Base-by-base conservation (phyloP, 2,797 vertebrate species). In the Cryptoprocta ferox region DNA sequence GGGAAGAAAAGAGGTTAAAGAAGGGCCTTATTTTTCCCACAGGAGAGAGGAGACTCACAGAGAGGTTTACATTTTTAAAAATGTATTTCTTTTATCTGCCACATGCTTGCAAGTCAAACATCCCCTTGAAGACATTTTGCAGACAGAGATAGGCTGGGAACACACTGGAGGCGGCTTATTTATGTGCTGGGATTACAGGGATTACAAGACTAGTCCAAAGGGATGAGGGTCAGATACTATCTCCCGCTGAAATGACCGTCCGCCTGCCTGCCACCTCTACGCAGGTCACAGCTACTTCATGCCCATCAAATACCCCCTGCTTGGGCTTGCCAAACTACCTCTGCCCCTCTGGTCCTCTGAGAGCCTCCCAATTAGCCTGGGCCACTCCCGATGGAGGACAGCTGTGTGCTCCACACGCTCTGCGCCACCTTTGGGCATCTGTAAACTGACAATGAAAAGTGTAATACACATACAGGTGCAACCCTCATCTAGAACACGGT, bases 21-120 rank as follows among this genome's bases (percentile, higher is more conserved):
- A 80, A 96, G 97, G 87, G 97, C 95, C 85, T 68, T 97, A 32
- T 66, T 96, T 96, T 96, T 81, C 96, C 81, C 63, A 24, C 70
- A 42, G 50, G 96, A 97, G 73, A 96, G 70, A 76, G 84, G 68
- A 95, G 79, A 93, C 84, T 97, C 95, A 75, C 14, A 21, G 83
- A 95, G 95, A 97, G 59, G 97, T 97, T 97, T 98, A 97, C 94
- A 97, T 97, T 98, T 97, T 95, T 19, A 68, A 97, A 97, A 97
- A 97, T 97, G 53, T 96, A 97, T 97, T 98, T 98, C 97, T 96
- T 97, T 97, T 96, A 96, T 97, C 66, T 93, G 96, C 96, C 98
- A 53, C 10, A 71, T 32, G 80, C 84, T 95, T 91, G 7, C 48
- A 97, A 96, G 88, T 96, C 97, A 98, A 98, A 98, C 95, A 96